Base-by-base conservation (phyloP, 2,888 invertebrate genomes). In the Tridacna crocea region DNA sequence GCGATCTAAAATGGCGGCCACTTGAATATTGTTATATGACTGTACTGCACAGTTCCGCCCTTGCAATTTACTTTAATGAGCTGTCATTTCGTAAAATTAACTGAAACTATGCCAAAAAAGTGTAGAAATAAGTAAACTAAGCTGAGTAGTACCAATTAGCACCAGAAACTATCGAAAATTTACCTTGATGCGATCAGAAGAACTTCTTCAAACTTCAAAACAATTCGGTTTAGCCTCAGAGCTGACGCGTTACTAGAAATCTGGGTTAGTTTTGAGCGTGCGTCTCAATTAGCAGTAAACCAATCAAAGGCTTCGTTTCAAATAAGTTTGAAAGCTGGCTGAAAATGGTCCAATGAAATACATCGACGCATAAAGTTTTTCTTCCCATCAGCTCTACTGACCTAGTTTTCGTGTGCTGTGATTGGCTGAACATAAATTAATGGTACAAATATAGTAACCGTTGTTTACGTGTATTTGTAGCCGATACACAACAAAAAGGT, bases 251-350 rank as follows among this genome's bases (percentile, higher is more conserved):
- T 47, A 26, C 48, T 47, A 47, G 24, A 47, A 70, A 70, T 47
- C 22, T 70, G 70, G 70, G 70, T 70, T 70, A 70, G 70, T 51
- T 70, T 46, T 70, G 70, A 70, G 70, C 70, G 70, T 70, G 70
- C 47, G 70, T 70, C 46, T 70, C 26, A 70, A 47, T 47, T 22
- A n/a, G 24, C 63, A 24, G 0, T 51, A 13, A 26, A 70, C 70
- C 70, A 70, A 70, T 70, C 48, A 70, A n/a, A 48, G 13, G 8
- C 51, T 24, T 47, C 13, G 24, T 51, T 24, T n/a, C 55, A 70
- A 15, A 51, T 12, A 24, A 10, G 15, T 27, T 17, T 26, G 51
- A 13, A 51, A 24, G 51, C 51, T 17, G 22, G 22, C 51, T 47
- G 19, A 24, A 22, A 15, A 70, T 51, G 24, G 51, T n/a, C 70